These are phyloP conservation scores for Diaphora mendica DNA, from an alignment of 2,888 invertebrate genomes.

Conservation along the genomic window DNA sequence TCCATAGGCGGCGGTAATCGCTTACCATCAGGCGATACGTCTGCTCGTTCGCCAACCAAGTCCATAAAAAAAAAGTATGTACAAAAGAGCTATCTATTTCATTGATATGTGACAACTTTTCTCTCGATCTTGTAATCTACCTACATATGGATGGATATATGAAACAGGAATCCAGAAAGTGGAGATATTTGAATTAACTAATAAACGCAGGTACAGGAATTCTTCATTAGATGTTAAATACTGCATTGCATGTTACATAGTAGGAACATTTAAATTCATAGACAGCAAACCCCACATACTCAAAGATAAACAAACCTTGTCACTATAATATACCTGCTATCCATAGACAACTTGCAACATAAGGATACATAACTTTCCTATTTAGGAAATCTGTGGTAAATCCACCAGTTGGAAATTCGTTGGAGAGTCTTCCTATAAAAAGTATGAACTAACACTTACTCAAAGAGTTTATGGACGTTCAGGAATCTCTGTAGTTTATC, in stretches of 20 bases:
- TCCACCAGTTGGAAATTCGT: not conserved
- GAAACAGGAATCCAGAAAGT: too few relatives aligned
- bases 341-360: not conserved
- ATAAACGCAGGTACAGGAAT: too few relatives aligned
- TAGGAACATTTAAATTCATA: not conserved
- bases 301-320: not conserved
- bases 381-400: not conserved
- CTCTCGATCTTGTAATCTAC: too few relatives aligned
- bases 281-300: not conserved
- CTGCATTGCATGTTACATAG: too few relatives aligned
- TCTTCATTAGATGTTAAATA: not conserved
- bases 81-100: not conserved
- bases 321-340: not conserved
- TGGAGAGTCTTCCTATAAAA: not conserved
- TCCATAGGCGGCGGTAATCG: too few relatives aligned
- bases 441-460: constrained; percentile 81
- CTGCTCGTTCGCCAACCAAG: too few relatives aligned
- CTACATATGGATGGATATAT: too few relatives aligned
- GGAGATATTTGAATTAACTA: too few relatives aligned
- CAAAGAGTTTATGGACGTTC: constrained; percentile 90
- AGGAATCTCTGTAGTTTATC: constrained; percentile 91
- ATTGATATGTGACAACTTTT: too few relatives aligned
- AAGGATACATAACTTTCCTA: not conserved
- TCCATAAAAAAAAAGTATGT: too few relatives aligned
- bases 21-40: too few relatives aligned